Evolutionary conservation across 2,113 vertebrate genomes (phyloP).

Genomic region (Strigops habroptila): DNA sequence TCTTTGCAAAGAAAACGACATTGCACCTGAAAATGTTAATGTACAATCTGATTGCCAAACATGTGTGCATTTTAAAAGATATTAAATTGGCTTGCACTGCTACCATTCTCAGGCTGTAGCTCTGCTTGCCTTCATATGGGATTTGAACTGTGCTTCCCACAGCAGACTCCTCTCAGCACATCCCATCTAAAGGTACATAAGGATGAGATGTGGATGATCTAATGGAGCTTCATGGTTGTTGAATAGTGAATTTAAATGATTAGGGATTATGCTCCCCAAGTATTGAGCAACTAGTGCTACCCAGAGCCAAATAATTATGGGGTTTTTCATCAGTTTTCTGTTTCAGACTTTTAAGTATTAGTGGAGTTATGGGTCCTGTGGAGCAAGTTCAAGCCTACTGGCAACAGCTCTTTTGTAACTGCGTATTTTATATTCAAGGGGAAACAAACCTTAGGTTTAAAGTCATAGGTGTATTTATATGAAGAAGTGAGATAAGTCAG

Average conservation of each 20-base stretch:
- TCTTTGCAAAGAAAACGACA: not conserved
- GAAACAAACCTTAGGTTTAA: not conserved
- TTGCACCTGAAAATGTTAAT: conserved; percentile 28
- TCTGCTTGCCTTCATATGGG: not conserved
- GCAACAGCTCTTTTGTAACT: not conserved
- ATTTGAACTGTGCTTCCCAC: not conserved
- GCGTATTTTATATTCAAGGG: not conserved
- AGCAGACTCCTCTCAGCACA: not conserved
- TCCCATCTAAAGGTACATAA: not conserved
- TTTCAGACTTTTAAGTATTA: not conserved
- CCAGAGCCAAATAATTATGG: not conserved
- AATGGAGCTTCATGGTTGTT: not conserved
- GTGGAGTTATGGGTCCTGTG: not conserved
- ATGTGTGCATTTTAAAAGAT: not conserved
- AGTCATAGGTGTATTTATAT: not conserved
- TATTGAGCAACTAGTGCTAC: not conserved
- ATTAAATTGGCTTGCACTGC: not conserved
- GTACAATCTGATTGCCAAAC: not conserved
- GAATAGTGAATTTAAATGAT: not conserved
- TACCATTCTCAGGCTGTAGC: not conserved
- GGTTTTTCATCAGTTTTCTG: not conserved
- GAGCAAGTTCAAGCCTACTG: not conserved
- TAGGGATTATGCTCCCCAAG: not conserved
- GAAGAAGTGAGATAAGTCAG: not conserved
- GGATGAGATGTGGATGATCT: not conserved